Base-by-base conservation (phyloP, 2,888 invertebrate genomes). In the Trypoxylon attenuatum region DNA sequence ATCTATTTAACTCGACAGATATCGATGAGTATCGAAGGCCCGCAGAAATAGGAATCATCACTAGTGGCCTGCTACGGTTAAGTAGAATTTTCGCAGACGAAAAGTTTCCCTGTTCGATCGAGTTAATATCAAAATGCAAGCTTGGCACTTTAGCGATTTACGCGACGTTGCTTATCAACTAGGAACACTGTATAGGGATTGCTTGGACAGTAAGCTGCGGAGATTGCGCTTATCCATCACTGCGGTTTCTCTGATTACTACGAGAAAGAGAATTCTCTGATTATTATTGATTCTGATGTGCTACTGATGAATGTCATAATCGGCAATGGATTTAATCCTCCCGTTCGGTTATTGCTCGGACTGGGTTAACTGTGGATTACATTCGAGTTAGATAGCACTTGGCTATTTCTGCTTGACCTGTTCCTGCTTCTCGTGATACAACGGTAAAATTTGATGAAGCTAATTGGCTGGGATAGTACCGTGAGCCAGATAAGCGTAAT, bases 271-370 rank as follows among this genome's bases (percentile, higher is more conserved):
- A 49, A 52, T 41, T 25, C 29, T 43, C 43, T 38, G 61, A 56
- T 62, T 56, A n/a, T n/a, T n/a, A 63, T 65, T 47, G 63, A 65
- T 62, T 8, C 43, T 27, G 23, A 5, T 15, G 16, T 18, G 43
- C 23, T 13, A 23, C 29, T 46, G 54, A 54, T 39, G 54, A 25
- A 64, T 64, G 45, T 13, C 54, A 39, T 55, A 61, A 51, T 64
- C 61, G 61, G 45, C 63, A 64, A 29, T 64, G 39, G 41, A n/a
- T 38, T 21, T 19, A 38, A 18, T 15, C n/a, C 38, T 10, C 5
- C 18, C 8, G 43, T 38, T 41, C n/a, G n/a, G n/a, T n/a, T n/a
- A n/a, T n/a, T n/a, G n/a, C n/a, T n/a, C n/a, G 33, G 51, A 49
- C 51, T 62, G 47, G 25, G 8, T 52, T 51, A 41, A 47, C 33